phyloP scores from a whole-genome alignment of 2,113 vertebrate genomes.

The Clarias macrocephalus region DNA sequence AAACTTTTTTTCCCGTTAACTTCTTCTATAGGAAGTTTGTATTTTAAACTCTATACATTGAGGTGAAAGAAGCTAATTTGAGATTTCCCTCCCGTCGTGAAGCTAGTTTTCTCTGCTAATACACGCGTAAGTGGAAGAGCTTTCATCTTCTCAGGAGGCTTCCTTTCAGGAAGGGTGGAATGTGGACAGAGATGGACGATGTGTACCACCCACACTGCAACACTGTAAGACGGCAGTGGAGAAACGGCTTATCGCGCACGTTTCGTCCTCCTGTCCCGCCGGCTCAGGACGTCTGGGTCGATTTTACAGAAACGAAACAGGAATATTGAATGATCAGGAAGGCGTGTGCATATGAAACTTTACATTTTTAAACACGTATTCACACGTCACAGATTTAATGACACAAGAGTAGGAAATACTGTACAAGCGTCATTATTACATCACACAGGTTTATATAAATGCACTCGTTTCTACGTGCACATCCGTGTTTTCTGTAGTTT shows the following conservation, averaged over 20 bases:
- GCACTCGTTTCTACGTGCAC: too few species aligned
- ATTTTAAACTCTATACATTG: background rate
- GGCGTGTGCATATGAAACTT: too few species aligned
- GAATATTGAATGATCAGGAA: background rate
- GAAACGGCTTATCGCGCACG: background rate
- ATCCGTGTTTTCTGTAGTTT: background rate
- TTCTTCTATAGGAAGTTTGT: slow-evolving; percentile 16
- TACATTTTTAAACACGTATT: background rate
- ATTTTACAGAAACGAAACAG: background rate
- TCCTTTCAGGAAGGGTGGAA: slow-evolving; percentile 42
- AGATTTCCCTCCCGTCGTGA: slow-evolving; percentile 29
- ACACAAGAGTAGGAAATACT: background rate
- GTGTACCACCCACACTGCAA: slow-evolving; percentile 35
- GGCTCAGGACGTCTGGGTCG: background rate
- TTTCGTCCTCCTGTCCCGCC: background rate
- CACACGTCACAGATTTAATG: background rate
- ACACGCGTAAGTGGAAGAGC: slow-evolving; percentile 46
- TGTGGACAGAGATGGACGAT: slow-evolving; percentile 11
- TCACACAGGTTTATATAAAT: too few species aligned
- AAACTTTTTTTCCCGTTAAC: background rate
- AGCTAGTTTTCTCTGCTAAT: slow-evolving; percentile 50
- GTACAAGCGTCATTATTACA: background rate
- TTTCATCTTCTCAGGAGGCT: slow-evolving; percentile 54
- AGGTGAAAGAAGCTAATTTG: slow-evolving; percentile 43
- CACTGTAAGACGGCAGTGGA: background rate